These are phyloP conservation scores for Australoheros scitulus DNA, from an alignment of 2,113 vertebrate genomes.

Conservation along the genomic window DNA sequence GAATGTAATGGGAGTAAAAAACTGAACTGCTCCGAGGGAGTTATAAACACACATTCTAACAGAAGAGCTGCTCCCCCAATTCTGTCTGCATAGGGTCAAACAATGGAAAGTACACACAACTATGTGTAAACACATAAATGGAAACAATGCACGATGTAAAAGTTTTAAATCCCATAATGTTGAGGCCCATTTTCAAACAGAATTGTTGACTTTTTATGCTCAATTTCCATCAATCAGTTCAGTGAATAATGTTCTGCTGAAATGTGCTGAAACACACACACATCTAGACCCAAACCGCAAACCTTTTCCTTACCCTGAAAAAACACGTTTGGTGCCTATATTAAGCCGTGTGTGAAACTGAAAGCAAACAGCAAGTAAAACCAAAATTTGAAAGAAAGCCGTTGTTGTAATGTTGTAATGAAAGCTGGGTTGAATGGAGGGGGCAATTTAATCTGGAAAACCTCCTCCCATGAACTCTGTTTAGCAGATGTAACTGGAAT, in stretches of 20 bases:
- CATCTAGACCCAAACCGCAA: too few relatives aligned
- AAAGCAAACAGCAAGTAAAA: conserved; percentile 1
- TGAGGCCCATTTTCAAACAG: neutral
- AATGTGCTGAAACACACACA: neutral
- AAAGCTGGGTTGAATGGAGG: neutral
- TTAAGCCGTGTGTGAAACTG: neutral
- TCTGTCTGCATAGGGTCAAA: conserved; percentile 17
- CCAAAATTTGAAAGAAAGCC: neutral
- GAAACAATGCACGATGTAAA: too few relatives aligned
- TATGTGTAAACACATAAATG: conserved; percentile 5
- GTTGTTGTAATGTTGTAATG: neutral
- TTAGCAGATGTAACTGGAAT: neutral
- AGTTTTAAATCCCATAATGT: neutral
- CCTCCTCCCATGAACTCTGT: neutral
- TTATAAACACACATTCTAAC: conserved; percentile 9
- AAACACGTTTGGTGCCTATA: neutral
- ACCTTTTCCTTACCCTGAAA: neutral
- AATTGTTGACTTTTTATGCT: neutral
- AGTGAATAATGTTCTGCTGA: neutral
- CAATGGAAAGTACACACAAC: neutral
- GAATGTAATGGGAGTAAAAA: conserved; percentile 7
- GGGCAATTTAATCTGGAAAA: neutral
- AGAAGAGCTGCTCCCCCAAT: conserved; percentile 1
- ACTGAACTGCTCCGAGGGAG: neutral
- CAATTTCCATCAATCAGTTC: neutral